These are phyloP conservation scores for Lasioglossum morio DNA, from an alignment of 2,888 invertebrate genomes.

Conservation along the genomic window DNA sequence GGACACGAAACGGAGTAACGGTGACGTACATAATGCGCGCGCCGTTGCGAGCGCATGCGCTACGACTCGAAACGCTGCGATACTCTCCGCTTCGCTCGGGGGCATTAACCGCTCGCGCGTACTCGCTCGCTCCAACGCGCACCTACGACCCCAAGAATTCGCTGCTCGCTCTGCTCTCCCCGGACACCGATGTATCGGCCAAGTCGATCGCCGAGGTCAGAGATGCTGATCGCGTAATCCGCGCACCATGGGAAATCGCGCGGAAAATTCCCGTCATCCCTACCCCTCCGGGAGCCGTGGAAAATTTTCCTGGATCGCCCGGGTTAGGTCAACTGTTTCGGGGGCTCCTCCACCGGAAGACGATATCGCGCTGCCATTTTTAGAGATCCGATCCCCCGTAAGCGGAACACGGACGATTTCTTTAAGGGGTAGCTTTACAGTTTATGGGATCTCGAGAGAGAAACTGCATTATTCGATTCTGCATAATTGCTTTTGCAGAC, in stretches of 20 bases:
- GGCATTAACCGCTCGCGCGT: constrained; percentile 82
- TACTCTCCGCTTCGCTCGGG: constrained; percentile 75
- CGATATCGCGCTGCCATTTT: neutral
- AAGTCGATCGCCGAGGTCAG: constrained; percentile 72
- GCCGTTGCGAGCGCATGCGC: constrained; percentile 75
- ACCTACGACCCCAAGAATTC: constrained; percentile 79
- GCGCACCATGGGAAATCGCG: constrained; percentile 25
- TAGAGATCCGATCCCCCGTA: neutral
- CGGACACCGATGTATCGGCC: constrained; percentile 71
- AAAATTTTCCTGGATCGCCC: constrained; percentile 15
- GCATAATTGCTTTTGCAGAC: neutral
- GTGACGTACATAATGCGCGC: constrained; percentile 82
- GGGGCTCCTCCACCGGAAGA: neutral
- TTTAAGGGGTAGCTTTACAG: neutral
- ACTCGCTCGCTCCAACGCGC: constrained; percentile 63
- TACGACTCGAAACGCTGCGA: constrained; percentile 61
- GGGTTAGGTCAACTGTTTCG: neutral
- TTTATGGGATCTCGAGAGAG: neutral
- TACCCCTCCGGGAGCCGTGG: neutral
- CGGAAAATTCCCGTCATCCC: constrained; percentile 18
- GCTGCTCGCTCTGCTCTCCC: constrained; percentile 61
- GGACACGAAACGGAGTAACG: constrained; percentile 82
- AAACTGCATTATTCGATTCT: neutral
- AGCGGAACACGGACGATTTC: neutral
- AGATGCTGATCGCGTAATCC: constrained; percentile 50